Base-by-base conservation (phyloP, 1,140 invertebrate genomes). In the Drosophila sproati region DNA sequence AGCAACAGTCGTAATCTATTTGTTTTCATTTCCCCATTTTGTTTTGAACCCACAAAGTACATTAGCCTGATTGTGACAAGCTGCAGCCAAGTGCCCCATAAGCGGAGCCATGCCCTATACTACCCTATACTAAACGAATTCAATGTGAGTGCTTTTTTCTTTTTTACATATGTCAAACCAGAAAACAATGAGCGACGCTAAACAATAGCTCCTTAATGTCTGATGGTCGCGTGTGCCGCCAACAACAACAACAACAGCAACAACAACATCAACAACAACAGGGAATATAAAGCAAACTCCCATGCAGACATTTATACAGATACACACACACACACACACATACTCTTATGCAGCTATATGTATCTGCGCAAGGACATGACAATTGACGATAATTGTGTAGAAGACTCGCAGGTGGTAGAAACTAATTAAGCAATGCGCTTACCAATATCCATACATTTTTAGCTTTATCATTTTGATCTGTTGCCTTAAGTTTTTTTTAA, bases 31-130 rank as follows among this genome's bases (percentile, higher is more conserved):
- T 34, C 5, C 5, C 5, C 41, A 2, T 54, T 52, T 3, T 45
- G 51, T 72, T 81, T 60, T 57, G 29, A 61, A 37, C 29, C 50
- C 55, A 35, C 56, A 82, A 78, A 82, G 78, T 55, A 82, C 75
- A 82, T 82, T 82, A 78, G 64, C 51, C 80, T 82, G 80, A 82
- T 82, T 82, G 75, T 82, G 80, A 75, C 75, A 82, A 82, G 70
- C 75, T 78, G 80, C 70, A 82, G 77, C 78, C 70, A 82, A 82
- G 80, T 82, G 75, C 80, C 50, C 61, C 61, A 66, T 66, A 59
- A 71, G 55, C 56, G 48, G 63, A n/a, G 72, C 71, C 47, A 63
- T 56, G 63, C 45, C 50, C 75, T 55, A 29, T 59, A 45, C 50
- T 37, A 43, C 39, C 1, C 20, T 20, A 20, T 51, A 51, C 51